Base-by-base conservation (phyloP, 2,888 invertebrate genomes). In the Bhutanitis thaidina region DNA sequence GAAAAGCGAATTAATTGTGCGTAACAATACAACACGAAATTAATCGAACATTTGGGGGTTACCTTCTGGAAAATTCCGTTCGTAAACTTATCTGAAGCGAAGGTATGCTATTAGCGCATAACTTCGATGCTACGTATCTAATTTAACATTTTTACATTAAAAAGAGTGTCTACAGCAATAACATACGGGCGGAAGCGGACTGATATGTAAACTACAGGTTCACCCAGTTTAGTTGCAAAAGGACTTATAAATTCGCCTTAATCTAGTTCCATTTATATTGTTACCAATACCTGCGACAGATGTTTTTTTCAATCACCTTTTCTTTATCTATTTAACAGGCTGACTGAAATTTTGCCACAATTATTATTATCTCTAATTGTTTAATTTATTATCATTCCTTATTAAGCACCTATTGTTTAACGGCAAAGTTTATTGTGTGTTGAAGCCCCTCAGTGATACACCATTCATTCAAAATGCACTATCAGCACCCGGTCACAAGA, bases 111-210 rank as follows among this genome's bases (percentile, higher is more conserved):
- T 44, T 37, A 35, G 43, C 14, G 27, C 12, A 29, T 44, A 44
- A 40, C 29, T 16, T 20, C 32, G 32, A 14, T 20, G 7, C 9
- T n/a, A 39, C 7, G 32, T 32, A 30, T 39, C 32, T 49, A 34
- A 51, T 45, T 40, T n/a, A 40, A 40, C 45, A 51, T 13, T 29
- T 38, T 51, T 35, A 20, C 35, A 35, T 27, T 39, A 35, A 50
- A 35, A 37, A 14, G 20, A 10, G 20, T 45, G 10, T 16, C 8
- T 30, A 13, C 10, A 15, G 16, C 30, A 40, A 40, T 38, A 40
- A 45, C 16, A 44, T 51, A 36, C 50, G 50, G 50, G 50, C 50
- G 50, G 50, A 51, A 51, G 35, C 35, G 20, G 16, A n/a, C 36
- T 44, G 50, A 51, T 51, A 51, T 5, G 13, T 29, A 14, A 35